phyloP scores from a whole-genome alignment of 2,888 invertebrate species.

The Pammene aurita region DNA sequence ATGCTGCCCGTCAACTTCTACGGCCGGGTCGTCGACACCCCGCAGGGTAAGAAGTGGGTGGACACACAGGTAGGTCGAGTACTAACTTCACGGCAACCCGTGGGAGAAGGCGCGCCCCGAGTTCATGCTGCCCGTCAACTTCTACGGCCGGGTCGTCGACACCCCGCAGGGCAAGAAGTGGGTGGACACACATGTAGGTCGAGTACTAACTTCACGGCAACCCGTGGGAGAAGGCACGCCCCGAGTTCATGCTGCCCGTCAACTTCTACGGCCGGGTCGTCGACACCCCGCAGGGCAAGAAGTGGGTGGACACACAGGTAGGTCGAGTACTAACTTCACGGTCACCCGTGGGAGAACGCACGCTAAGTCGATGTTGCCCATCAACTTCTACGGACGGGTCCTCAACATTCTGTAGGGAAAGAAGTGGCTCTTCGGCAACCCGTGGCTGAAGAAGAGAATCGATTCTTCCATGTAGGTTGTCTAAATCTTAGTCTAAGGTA shows the following conservation, averaged over 20 bases:
- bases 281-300: conserved; percentile 91
- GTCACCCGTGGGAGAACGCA: too few relatives aligned
- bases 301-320: too few relatives aligned
- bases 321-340: too few relatives aligned
- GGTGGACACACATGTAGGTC: too few relatives aligned
- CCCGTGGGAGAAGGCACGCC: too few relatives aligned
- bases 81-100: too few relatives aligned
- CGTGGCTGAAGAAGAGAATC: too few relatives aligned
- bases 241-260: conserved; percentile 98
- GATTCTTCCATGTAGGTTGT: too few relatives aligned
- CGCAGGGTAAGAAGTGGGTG: conserved; percentile 94
- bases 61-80: too few relatives aligned
- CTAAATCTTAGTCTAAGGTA: too few relatives aligned
- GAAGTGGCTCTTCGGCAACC: too few relatives aligned
- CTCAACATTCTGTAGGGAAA: conserved; percentile 92
- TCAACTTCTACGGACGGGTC: conserved; percentile 98
- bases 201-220: too few relatives aligned
- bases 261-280: conserved; percentile 98
- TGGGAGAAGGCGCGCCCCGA: conserved; percentile 97
- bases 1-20: conserved; percentile 98
- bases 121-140: conserved; percentile 98
- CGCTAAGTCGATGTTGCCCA: conserved; percentile 98
- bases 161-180: conserved; percentile 93
- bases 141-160: conserved; percentile 97
- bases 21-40: conserved; percentile 94